A percentile compares a stretch with the other conserved stretches of the same genome.
These are phyloP conservation scores for Triplophysa bombifrons DNA, from an alignment of 2,797 vertebrate genomes.

Conservation along the genomic window DNA sequence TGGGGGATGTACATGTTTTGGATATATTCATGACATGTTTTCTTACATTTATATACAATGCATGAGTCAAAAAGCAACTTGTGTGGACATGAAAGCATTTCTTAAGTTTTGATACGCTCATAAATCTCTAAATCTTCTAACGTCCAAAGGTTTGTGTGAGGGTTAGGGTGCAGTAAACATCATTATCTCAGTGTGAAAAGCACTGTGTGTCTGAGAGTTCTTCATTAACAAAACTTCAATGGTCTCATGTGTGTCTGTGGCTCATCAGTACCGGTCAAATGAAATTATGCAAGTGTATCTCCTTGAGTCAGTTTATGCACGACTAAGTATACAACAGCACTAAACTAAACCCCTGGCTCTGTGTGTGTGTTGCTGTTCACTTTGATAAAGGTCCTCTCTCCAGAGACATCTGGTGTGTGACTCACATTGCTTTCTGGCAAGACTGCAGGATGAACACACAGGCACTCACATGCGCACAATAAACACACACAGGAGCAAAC, in stretches of 20 bases:
- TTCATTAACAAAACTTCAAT: background rate
- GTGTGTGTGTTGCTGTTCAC: slow-evolving; percentile 13
- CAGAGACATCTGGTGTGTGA: slow-evolving; percentile 45
- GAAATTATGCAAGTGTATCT: background rate
- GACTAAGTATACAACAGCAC: slow-evolving; percentile 1
- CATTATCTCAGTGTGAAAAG: background rate
- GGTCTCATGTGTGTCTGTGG: background rate
- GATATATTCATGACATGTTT: background rate
- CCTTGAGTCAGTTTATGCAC: background rate
- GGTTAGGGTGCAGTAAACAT: background rate
- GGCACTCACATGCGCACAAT: slow-evolving; percentile 26
- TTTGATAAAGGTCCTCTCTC: slow-evolving; percentile 51
- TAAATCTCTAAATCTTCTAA: background rate
- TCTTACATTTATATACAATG: background rate
- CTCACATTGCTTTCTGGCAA: slow-evolving; percentile 63
- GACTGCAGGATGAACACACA: slow-evolving; percentile 48
- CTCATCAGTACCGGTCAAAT: background rate
- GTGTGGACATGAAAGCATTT: background rate
- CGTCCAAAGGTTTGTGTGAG: background rate
- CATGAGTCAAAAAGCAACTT: background rate
- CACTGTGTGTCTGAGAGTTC: background rate
- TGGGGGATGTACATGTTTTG: background rate
- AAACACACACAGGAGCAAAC: slow-evolving; percentile 7
- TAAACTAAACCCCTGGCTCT: background rate
- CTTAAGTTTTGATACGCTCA: background rate